Percentiles rank a stretch among this genome's conserved stretches.
Conservation (phyloP, 2,888 invertebrate species). For the Oscheius onirici region DNA sequence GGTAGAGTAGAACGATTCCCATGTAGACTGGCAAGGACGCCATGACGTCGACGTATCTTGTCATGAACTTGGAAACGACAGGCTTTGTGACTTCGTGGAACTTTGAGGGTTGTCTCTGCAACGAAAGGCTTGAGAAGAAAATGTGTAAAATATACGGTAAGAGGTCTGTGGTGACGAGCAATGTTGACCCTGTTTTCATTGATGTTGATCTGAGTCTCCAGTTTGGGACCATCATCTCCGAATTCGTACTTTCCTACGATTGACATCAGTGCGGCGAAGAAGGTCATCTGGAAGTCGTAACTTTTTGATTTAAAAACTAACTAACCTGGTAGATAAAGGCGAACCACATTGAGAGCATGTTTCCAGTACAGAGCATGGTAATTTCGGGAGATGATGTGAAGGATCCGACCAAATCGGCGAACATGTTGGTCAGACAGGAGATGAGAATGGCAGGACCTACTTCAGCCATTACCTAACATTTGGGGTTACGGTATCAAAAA, state of each 20-base stretch:
- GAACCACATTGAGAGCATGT: conserved; percentile 61
- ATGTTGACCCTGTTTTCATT: conserved; percentile 56
- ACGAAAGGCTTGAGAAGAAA: neutral
- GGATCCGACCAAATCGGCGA: conserved; percentile 68
- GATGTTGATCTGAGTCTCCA: conserved; percentile 48
- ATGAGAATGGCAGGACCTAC: conserved; percentile 68
- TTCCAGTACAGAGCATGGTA: conserved; percentile 63
- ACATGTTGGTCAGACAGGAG: conserved; percentile 66
- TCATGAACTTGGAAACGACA: conserved; percentile 57
- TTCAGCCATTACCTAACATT: conserved; percentile 49
- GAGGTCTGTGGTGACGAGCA: conserved; percentile 49
- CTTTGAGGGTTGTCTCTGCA: conserved; percentile 66
- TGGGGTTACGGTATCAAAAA: neutral
- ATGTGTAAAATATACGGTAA: conserved; percentile 29
- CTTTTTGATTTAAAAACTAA: neutral
- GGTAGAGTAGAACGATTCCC: conserved; percentile 56
- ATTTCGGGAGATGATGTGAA: conserved; percentile 67
- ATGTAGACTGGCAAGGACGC: conserved; percentile 58
- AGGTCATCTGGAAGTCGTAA: conserved; percentile 55
- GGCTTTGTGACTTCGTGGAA: conserved; percentile 70
- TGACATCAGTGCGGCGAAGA: conserved; percentile 65
- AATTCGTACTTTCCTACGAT: conserved; percentile 64
- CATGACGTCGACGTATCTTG: conserved; percentile 55
- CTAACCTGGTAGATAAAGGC: conserved; percentile 63
- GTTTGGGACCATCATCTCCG: conserved; percentile 45